phyloP scores from a whole-genome alignment of 92 coral and sea anemone species.

The Epizoanthus scotinus region DNA sequence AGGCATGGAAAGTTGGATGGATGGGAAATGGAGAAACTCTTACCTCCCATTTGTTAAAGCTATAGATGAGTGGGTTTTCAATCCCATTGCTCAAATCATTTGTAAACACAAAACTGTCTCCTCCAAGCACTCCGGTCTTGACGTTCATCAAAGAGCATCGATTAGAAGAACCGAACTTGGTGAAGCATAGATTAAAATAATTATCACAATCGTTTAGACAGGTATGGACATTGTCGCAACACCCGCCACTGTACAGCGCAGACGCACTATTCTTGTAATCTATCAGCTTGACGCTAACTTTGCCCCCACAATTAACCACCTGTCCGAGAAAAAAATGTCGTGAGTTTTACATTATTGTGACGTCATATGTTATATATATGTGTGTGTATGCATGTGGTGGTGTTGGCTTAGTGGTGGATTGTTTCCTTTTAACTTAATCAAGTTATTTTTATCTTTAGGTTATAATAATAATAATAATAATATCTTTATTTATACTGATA shows the following conservation, averaged over 20 bases:
- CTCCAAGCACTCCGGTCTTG: constrained; percentile 54
- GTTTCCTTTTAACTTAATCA: too few species aligned
- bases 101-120: constrained; percentile 56
- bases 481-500: too few species aligned
- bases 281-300: constrained; percentile 55
- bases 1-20: not conserved
- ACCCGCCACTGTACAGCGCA: constrained; percentile 44
- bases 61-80: constrained; percentile 55
- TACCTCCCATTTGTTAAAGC: constrained; percentile 63
- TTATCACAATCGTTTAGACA: constrained; percentile 69
- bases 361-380: too few species aligned
- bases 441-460: too few species aligned
- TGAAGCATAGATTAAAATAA: constrained; percentile 61
- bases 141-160: constrained; percentile 54
- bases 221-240: constrained; percentile 54
- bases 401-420: too few species aligned
- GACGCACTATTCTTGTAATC: constrained; percentile 56
- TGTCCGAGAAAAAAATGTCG: not conserved
- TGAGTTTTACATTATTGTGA: not conserved
- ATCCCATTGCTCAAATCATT: constrained; percentile 62
- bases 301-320: constrained; percentile 54
- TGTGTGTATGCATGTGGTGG: too few species aligned
- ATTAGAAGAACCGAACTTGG: constrained; percentile 35
- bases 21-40: not conserved
- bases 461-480: too few species aligned